A percentile compares a stretch with the other conserved stretches of the same genome.
These are phyloP conservation scores for Coptotermes formosanus DNA, from an alignment of 1,140 invertebrate genomes.

Conservation along the genomic window DNA sequence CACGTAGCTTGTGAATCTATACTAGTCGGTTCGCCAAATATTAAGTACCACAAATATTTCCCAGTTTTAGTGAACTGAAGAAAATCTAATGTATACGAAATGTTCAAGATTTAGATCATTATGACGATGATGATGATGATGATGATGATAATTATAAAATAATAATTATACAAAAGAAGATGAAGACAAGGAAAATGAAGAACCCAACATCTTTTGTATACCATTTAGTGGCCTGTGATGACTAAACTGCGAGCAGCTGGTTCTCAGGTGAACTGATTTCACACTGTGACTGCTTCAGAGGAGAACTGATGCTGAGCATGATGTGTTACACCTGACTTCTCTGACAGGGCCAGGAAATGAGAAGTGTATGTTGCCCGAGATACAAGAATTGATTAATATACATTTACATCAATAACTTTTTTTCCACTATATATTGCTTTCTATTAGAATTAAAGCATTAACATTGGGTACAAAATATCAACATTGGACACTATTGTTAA, in stretches of 20 bases:
- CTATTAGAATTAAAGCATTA: no score
- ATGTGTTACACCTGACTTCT: not conserved
- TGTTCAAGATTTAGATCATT: not conserved
- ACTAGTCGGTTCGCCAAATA: conserved; percentile 29
- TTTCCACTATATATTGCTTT: no score
- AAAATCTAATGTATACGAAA: conserved; percentile 25
- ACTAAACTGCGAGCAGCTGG: not conserved
- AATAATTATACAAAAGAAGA: not conserved
- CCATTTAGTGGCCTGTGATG: conserved; percentile 30
- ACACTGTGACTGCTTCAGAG: not conserved
- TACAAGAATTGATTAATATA: no score
- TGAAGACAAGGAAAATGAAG: not conserved
- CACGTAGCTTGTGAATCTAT: conserved; percentile 23
- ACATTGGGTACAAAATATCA: no score
- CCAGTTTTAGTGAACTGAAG: not conserved
- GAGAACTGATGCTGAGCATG: not conserved
- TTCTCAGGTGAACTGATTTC: conserved; percentile 22
- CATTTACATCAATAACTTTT: no score
- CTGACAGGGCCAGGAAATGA: not conserved
- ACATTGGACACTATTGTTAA: no score
- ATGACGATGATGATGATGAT: not conserved
- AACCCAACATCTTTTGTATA: conserved; percentile 23
- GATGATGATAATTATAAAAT: not conserved
- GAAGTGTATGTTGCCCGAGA: not conserved
- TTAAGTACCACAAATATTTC: not conserved